phyloP scores from a whole-genome alignment of 2,888 invertebrate species.

The Acleris holmiana region DNA sequence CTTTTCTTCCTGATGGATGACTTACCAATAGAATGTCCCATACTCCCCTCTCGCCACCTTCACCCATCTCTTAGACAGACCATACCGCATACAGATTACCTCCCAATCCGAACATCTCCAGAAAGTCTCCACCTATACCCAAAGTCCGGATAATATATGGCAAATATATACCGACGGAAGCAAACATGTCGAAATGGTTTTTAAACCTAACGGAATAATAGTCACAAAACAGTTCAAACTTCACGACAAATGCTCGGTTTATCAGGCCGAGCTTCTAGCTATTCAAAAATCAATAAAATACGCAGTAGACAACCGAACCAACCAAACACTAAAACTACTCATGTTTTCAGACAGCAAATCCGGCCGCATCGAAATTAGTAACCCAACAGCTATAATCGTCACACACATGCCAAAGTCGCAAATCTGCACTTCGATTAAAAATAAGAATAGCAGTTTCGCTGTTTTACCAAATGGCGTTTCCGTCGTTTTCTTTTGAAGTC shows the following conservation, averaged over 20 bases:
- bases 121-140: background rate
- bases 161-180: conserved; percentile 37
- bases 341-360: conserved; percentile 31
- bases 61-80: background rate
- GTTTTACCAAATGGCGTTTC: too few species aligned
- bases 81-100: background rate
- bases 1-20: conserved; percentile 10
- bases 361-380: conserved; percentile 1
- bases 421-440: too few species aligned
- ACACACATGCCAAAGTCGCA: too few species aligned
- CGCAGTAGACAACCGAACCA: background rate
- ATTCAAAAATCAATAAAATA: conserved; percentile 4
- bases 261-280: conserved; percentile 38
- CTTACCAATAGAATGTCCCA: background rate
- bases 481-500: too few species aligned
- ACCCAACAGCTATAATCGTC: conserved; percentile 22
- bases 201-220: background rate
- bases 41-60: background rate
- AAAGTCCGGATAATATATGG: background rate
- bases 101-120: background rate
- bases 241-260: conserved; percentile 36
- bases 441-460: too few species aligned
- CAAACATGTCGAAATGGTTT: conserved; percentile 27
- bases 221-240: conserved; percentile 31
- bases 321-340: background rate